phyloP scores from a whole-genome alignment of 2,888 invertebrate genomes.

The Agrotis puta region DNA sequence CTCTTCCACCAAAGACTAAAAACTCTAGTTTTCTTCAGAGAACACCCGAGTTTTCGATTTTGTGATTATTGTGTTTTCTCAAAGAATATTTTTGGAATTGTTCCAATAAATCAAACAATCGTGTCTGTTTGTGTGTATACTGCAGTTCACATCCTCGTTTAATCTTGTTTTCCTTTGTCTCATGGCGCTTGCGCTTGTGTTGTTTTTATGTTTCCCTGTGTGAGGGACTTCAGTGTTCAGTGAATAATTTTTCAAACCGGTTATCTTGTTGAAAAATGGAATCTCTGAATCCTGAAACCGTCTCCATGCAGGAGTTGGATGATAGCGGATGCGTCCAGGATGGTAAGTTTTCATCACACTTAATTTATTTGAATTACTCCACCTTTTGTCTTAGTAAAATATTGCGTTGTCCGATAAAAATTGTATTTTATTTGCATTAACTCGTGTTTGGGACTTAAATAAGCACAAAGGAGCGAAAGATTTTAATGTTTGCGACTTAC shows the following conservation, averaged over 20 bases:
- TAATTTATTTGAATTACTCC: not conserved
- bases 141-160: constrained; percentile 46
- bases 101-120: constrained; percentile 57
- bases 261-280: constrained; percentile 75
- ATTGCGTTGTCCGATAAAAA: not conserved
- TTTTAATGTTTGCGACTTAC: not conserved
- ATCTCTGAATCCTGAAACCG: constrained; percentile 70
- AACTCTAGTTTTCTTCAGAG: constrained; percentile 46
- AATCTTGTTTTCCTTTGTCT: constrained; percentile 61
- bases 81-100: constrained; percentile 56
- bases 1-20: not conserved
- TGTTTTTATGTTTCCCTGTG: constrained; percentile 49
- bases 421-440: not conserved
- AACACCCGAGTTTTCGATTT: constrained; percentile 43
- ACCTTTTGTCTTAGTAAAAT: not conserved
- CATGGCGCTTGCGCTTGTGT: constrained; percentile 10
- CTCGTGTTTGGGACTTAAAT: not conserved
- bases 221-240: constrained; percentile 39
- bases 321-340: constrained; percentile 70
- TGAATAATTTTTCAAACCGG: constrained; percentile 34
- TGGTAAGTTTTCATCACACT: constrained; percentile 68
- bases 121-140: constrained; percentile 53
- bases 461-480: constrained; percentile 2
- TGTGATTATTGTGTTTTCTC: constrained; percentile 37
- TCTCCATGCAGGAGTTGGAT: constrained; percentile 70